These are phyloP conservation scores for Synergus gifuensis DNA, from an alignment of 2,888 invertebrate species.

Conservation along the genomic window DNA sequence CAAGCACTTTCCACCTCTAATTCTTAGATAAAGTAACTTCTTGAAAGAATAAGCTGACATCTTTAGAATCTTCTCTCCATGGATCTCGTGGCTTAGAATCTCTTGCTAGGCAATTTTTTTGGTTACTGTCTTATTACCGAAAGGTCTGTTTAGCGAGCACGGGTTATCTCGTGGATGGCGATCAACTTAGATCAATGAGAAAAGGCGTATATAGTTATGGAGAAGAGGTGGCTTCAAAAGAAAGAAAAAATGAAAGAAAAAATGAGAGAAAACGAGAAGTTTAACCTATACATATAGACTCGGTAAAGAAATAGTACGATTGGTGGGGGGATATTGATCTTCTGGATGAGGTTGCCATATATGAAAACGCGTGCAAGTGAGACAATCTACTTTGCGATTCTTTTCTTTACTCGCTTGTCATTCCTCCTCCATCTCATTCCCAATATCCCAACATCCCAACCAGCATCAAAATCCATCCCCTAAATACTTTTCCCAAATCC, in stretches of 20 bases:
- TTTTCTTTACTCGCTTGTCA: constrained; percentile 47
- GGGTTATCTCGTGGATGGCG: constrained; percentile 20
- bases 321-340: constrained; percentile 71
- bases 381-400: constrained; percentile 59
- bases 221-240: background rate
- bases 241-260: background rate
- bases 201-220: background rate
- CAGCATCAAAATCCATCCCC: constrained; percentile 19
- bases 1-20: background rate
- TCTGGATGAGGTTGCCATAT: constrained; percentile 69
- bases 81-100: constrained; percentile 1
- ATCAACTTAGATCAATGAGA: background rate
- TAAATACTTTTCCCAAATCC: constrained; percentile 25
- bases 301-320: constrained; percentile 17
- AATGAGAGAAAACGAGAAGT: background rate
- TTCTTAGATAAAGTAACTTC: constrained; percentile 13
- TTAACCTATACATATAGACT: background rate
- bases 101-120: constrained; percentile 3
- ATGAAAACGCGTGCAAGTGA: constrained; percentile 53
- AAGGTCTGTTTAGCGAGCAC: constrained; percentile 6
- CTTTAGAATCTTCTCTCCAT: constrained; percentile 4
- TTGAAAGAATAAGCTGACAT: constrained; percentile 10
- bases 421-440: constrained; percentile 47
- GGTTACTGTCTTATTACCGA: background rate
- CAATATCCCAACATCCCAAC: constrained; percentile 33